Conservation (phyloP, 2,888 invertebrate species). For the Lomographa bimaculata region DNA sequence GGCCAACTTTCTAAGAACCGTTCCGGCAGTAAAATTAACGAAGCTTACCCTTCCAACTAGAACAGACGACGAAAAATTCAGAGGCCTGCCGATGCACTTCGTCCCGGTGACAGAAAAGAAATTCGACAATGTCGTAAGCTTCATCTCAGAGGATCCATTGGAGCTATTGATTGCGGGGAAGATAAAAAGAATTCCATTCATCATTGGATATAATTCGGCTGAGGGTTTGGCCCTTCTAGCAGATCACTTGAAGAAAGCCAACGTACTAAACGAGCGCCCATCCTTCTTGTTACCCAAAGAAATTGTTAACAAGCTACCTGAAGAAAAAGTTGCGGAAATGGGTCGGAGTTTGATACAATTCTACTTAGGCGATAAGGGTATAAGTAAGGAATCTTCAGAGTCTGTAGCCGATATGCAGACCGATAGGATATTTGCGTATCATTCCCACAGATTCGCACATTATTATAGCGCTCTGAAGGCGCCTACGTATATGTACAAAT, state of each 20-base stretch:
- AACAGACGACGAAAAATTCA: constrained; percentile 48
- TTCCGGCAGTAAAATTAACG: constrained; percentile 48
- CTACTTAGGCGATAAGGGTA: constrained; percentile 47
- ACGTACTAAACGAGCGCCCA: constrained; percentile 44
- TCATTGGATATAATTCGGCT: constrained; percentile 57
- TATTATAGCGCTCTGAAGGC: constrained; percentile 40
- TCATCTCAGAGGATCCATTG: constrained; percentile 50
- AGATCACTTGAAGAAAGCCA: constrained; percentile 42
- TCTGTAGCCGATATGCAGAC: constrained; percentile 43
- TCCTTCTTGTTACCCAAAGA: constrained; percentile 52
- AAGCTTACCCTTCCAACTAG: constrained; percentile 43
- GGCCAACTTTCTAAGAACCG: constrained; percentile 44
- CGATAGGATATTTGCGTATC: constrained; percentile 51
- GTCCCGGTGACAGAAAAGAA: constrained; percentile 52
- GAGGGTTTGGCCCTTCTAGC: constrained; percentile 51
- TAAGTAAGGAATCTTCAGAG: constrained; percentile 38
- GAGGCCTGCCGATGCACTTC: constrained; percentile 55
- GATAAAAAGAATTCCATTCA: constrained; percentile 49
- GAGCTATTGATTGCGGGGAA: constrained; percentile 45
- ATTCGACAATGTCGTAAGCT: constrained; percentile 47
- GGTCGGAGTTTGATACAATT: constrained; percentile 51
- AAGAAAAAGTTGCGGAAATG: constrained; percentile 32
- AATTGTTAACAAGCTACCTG: constrained; percentile 39
- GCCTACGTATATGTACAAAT: constrained; percentile 54
- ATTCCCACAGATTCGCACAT: constrained; percentile 51